These are phyloP conservation scores for Zapus hudsonius DNA, from an alignment of 2,113 vertebrate species.

Conservation along the genomic window DNA sequence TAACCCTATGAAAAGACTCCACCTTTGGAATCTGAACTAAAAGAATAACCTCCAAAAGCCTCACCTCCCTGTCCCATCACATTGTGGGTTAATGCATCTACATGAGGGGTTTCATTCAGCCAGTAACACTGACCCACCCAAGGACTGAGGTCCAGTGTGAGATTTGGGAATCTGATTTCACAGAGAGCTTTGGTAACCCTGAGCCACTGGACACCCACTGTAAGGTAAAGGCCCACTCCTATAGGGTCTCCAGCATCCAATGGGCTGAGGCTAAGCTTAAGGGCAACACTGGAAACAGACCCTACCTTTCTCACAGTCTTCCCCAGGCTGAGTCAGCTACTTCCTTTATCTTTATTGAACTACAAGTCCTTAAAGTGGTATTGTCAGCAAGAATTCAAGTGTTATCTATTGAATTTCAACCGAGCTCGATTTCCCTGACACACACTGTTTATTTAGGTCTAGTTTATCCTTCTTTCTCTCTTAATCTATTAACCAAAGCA, in stretches of 20 bases:
- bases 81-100: too few species aligned
- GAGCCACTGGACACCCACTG: background rate
- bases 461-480: slow-evolving; percentile 47
- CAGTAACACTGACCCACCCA: background rate
- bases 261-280: slow-evolving; percentile 4
- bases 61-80: background rate
- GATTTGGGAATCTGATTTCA: background rate
- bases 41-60: background rate
- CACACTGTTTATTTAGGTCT: slow-evolving; percentile 38
- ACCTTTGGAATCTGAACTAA: background rate
- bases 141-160: background rate
- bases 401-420: slow-evolving; percentile 54
- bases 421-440: slow-evolving; percentile 46
- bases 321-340: background rate
- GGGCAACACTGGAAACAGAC: background rate
- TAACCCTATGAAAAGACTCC: background rate
- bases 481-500: slow-evolving; percentile 56
- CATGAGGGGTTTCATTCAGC: background rate
- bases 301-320: background rate
- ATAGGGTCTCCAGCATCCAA: background rate
- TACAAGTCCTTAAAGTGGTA: slow-evolving; percentile 52
- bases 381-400: slow-evolving; percentile 69
- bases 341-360: slow-evolving; percentile 57
- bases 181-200: background rate
- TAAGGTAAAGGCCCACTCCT: background rate